A percentile compares a stretch with the other conserved stretches of the same genome.
These are phyloP conservation scores for Phalloptychus januarius DNA, from an alignment of 2,797 vertebrate species.

Conservation along the genomic window DNA sequence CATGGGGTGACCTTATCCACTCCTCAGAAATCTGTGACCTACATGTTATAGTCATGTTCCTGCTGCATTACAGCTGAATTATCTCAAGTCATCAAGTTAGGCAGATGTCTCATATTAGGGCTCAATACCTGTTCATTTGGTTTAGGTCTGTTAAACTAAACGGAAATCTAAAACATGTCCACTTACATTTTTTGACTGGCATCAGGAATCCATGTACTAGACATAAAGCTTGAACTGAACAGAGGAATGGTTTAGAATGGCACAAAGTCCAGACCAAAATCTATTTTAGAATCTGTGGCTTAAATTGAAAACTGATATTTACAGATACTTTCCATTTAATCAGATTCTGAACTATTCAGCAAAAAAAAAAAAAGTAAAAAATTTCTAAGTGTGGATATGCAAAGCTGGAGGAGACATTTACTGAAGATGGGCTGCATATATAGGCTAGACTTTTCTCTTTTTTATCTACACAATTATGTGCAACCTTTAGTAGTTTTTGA, in stretches of 20 bases:
- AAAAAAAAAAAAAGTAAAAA: background rate
- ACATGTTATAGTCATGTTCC: background rate
- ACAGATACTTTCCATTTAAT: background rate
- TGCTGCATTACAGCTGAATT: background rate
- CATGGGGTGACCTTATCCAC: background rate
- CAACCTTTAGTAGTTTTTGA: background rate
- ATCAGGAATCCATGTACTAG: background rate
- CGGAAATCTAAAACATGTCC: background rate
- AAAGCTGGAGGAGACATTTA: background rate
- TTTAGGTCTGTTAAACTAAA: background rate
- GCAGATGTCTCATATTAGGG: background rate
- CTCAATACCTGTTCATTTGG: background rate
- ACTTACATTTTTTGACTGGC: background rate
- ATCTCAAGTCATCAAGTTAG: background rate
- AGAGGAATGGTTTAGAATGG: background rate
- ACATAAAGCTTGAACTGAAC: background rate
- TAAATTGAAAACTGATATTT: background rate
- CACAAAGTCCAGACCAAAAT: background rate
- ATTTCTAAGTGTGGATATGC: background rate
- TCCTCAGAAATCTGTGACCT: background rate
- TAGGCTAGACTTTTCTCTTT: background rate
- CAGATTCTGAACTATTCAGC: background rate
- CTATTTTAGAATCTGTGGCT: background rate
- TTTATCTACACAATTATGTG: background rate
- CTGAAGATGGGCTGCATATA: background rate